A percentile compares a stretch with the other conserved stretches of the same genome.
These are phyloP conservation scores for Torymus tubicola DNA, from an alignment of 2,888 invertebrate genomes.

Conservation along the genomic window DNA sequence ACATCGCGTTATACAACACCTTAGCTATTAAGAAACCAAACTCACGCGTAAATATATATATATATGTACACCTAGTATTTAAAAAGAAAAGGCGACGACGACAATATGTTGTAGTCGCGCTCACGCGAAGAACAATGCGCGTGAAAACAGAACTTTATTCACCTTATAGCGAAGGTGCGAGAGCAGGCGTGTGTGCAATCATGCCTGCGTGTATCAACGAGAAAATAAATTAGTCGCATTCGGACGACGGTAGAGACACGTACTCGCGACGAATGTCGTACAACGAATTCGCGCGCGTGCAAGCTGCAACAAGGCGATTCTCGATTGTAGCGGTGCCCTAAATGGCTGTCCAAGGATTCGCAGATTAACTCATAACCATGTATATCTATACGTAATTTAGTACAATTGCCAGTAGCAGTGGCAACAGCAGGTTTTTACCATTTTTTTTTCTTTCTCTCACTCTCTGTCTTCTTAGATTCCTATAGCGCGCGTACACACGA, in stretches of 20 bases:
- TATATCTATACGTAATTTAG: slow-evolving; percentile 53
- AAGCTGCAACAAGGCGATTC: slow-evolving; percentile 53
- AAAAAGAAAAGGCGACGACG: too few relatives aligned
- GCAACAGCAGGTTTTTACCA: slow-evolving; percentile 23
- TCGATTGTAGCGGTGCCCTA: slow-evolving; percentile 69
- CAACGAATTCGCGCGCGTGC: slow-evolving; percentile 27
- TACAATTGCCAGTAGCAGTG: slow-evolving; percentile 48
- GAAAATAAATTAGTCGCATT: slow-evolving; percentile 40
- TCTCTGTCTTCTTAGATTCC: slow-evolving; percentile 36
- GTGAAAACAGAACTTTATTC: too few relatives aligned
- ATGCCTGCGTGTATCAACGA: slow-evolving; percentile 1
- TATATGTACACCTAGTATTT: too few relatives aligned
- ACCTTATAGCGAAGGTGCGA: neutral
- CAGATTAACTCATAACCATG: slow-evolving; percentile 58
- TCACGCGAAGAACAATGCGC: too few relatives aligned
- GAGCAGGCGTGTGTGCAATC: neutral
- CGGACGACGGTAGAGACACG: neutral
- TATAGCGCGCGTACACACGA: slow-evolving; percentile 14
- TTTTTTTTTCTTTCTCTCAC: neutral
- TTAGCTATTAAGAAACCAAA: too few relatives aligned
- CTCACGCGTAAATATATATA: too few relatives aligned
- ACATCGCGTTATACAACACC: too few relatives aligned
- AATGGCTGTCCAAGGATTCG: slow-evolving; percentile 65
- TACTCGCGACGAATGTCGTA: slow-evolving; percentile 26
- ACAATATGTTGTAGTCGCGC: too few relatives aligned